Percentiles rank a stretch among this genome's conserved stretches.
phyloP scores from a whole-genome alignment of 2,113 vertebrate species.

The Azemiops feae region DNA sequence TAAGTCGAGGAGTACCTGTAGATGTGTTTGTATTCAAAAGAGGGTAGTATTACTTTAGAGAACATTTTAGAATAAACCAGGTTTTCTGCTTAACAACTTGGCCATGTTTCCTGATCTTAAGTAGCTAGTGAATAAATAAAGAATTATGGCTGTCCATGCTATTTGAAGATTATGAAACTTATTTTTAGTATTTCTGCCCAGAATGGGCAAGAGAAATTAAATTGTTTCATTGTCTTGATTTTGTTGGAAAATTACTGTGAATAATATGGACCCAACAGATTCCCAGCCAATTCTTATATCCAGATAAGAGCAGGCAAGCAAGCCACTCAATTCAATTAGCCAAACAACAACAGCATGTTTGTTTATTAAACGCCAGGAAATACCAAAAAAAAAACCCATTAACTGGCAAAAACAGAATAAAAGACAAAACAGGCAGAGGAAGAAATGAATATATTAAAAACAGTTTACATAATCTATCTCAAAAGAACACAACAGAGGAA shows the following conservation, averaged over 20 bases:
- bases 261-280: not conserved
- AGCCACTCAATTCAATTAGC: not conserved
- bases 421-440: not conserved
- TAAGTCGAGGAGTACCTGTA: not conserved
- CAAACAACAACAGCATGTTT: not conserved
- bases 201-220: not conserved
- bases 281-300: not conserved
- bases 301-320: not conserved
- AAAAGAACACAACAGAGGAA: not conserved
- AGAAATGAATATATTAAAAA: not conserved
- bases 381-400: not conserved
- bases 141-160: not conserved
- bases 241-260: not conserved
- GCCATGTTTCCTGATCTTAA: conserved; percentile 32
- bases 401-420: not conserved
- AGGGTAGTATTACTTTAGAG: conserved; percentile 39
- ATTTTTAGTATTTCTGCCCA: conserved; percentile 1
- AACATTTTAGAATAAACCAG: conserved; percentile 39
- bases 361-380: not conserved
- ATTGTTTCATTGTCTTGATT: not conserved
- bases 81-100: conserved; percentile 11
- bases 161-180: not conserved
- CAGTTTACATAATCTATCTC: not conserved
- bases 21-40: conserved; percentile 29
- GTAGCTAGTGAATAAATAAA: not conserved